Conservation (phyloP, 1,140 invertebrate genomes). For the Zaprionus tsacasi region DNA sequence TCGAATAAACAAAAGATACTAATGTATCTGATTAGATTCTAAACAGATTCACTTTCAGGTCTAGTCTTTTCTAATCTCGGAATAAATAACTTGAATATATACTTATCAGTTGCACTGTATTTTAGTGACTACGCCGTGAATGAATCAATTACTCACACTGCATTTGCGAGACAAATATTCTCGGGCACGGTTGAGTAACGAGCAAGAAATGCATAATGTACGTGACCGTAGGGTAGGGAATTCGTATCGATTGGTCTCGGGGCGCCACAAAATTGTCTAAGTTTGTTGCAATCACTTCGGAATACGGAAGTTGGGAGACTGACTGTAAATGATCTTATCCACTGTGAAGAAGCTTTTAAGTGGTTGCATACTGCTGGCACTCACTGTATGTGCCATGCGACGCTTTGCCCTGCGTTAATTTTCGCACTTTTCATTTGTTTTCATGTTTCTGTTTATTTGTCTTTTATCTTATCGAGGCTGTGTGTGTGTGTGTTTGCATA, state of each 20-base stretch:
- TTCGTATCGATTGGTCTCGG: conserved; percentile 50
- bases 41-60: not conserved
- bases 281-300: conserved; percentile 31
- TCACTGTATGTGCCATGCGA: conserved; percentile 27
- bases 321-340: conserved; percentile 6
- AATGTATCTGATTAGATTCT: not conserved
- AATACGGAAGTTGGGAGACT: conserved; percentile 11
- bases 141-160: conserved; percentile 65
- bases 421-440: conserved; percentile 66
- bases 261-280: conserved; percentile 33
- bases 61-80: not conserved
- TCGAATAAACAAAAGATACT: not conserved
- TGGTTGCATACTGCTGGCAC: conserved; percentile 15
- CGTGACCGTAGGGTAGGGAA: conserved; percentile 45
- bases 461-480: conserved; percentile 35
- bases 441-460: conserved; percentile 31
- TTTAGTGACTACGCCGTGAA: conserved; percentile 24
- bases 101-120: conserved; percentile 11
- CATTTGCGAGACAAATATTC: conserved; percentile 16
- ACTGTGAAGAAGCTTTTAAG: conserved; percentile 11
- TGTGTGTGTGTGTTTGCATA: conserved; percentile 3
- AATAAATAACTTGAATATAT: not conserved
- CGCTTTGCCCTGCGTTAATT: conserved; percentile 54
- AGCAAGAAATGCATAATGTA: conserved; percentile 45
- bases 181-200: conserved; percentile 41